A percentile compares a stretch with the other conserved stretches of the same genome.
phyloP scores from a whole-genome alignment of 35 echinoderm and acorn worm genomes.

The Heliocidaris tuberculata region DNA sequence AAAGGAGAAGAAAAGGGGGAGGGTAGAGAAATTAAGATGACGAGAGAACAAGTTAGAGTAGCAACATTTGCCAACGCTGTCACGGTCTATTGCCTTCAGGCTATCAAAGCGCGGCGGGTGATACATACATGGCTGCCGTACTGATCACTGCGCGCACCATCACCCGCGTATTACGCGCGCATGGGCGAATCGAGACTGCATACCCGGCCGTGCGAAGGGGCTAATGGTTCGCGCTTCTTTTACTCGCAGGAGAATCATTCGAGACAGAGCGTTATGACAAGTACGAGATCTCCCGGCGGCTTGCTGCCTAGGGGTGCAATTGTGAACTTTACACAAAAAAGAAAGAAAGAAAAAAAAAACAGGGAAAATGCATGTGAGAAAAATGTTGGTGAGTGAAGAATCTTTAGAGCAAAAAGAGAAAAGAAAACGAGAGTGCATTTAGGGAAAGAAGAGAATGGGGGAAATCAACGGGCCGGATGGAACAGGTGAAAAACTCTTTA shows the following conservation, averaged over 20 bases:
- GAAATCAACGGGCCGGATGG: conserved; percentile 17
- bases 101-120: not conserved
- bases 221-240: not conserved
- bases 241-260: not conserved
- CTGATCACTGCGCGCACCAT: conserved; percentile 13
- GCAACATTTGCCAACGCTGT: conserved; percentile 24
- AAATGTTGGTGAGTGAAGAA: not conserved
- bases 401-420: not conserved
- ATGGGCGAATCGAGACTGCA: conserved; percentile 9
- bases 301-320: not conserved
- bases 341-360: no score
- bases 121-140: not conserved
- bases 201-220: not conserved
- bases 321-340: not conserved
- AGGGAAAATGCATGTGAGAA: not conserved
- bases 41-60: not conserved
- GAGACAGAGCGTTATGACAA: not conserved
- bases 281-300: not conserved
- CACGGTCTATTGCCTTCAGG: conserved; percentile 16
- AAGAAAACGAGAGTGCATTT: not conserved
- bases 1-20: not conserved
- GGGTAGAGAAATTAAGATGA: not conserved
- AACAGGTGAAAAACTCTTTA: conserved; percentile 37
- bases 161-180: conserved; percentile 35
- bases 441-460: not conserved